Percentiles rank a stretch among this genome's conserved stretches.
Conservation (phyloP, 1,140 invertebrate species). For the Atopsyche davidsoni region DNA sequence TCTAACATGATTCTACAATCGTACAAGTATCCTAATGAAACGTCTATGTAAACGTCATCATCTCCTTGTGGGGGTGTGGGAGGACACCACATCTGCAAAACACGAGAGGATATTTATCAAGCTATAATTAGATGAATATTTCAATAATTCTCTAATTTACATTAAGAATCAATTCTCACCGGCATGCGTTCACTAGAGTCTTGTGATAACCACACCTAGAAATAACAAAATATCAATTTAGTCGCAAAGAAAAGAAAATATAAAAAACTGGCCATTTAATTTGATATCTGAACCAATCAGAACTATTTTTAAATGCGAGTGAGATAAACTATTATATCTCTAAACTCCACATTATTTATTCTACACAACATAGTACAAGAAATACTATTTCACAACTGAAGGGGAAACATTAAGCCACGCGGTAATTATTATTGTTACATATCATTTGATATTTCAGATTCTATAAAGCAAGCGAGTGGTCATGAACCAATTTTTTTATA, state of each 20-base stretch:
- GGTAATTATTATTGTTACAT: too few species aligned
- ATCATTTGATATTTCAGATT: too few species aligned
- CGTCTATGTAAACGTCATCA: conserved; percentile 87
- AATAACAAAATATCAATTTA: conserved; percentile 40
- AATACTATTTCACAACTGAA: too few species aligned
- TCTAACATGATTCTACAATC: conserved; percentile 78
- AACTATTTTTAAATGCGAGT: too few species aligned
- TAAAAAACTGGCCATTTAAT: too few species aligned
- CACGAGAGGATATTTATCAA: background rate
- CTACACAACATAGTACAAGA: too few species aligned
- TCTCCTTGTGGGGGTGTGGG: conserved; percentile 89
- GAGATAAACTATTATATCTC: too few species aligned
- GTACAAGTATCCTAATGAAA: conserved; percentile 78
- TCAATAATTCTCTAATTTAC: conserved; percentile 8
- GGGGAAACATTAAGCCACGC: too few species aligned
- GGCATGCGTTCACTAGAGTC: conserved; percentile 68
- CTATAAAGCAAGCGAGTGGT: too few species aligned
- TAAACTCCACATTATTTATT: too few species aligned
- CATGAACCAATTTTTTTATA: too few species aligned
- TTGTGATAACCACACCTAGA: conserved; percentile 67
- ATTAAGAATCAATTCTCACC: conserved; percentile 52
- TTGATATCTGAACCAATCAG: too few species aligned
- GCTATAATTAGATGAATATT: background rate
- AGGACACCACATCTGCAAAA: conserved; percentile 84
- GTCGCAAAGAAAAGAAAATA: conserved; percentile 27